Evolutionary conservation across 2,888 invertebrate species (phyloP).

Genomic region (Agriopis leucophaearia): DNA sequence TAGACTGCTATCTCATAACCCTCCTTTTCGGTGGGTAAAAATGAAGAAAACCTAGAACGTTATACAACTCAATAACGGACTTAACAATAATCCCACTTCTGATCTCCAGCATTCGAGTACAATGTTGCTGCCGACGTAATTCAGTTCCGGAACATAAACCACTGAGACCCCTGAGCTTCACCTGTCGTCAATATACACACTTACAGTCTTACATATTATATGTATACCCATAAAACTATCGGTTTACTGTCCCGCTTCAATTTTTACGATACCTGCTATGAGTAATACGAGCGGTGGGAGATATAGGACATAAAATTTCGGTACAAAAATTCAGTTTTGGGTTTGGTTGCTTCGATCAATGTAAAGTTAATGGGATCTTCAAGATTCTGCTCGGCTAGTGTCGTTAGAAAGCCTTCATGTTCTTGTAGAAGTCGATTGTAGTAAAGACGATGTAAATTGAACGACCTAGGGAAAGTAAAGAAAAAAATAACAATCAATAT

Average conservation of each 20-base stretch:
- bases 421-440: too few species aligned
- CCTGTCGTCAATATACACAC: conserved; percentile 70
- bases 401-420: too few species aligned
- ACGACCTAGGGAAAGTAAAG: too few species aligned
- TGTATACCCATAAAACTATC: conserved; percentile 67
- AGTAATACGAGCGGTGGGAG: conserved; percentile 24
- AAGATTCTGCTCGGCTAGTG: neutral
- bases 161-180: conserved; percentile 55
- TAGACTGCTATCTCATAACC: too few species aligned
- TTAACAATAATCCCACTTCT: conserved; percentile 1
- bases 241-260: conserved; percentile 68
- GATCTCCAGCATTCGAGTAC: neutral
- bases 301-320: conserved; percentile 22
- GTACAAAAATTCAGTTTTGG: conserved; percentile 29
- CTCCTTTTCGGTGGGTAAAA: neutral
- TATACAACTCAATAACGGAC: neutral
- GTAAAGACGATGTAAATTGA: too few species aligned
- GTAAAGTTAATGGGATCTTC: conserved; percentile 8
- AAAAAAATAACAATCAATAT: too few species aligned
- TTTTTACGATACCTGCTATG: conserved; percentile 63
- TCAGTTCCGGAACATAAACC: conserved; percentile 56
- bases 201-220: conserved; percentile 45
- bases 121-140: conserved; percentile 34
- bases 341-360: conserved; percentile 12
- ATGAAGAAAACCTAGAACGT: neutral